Percentiles rank a stretch among this genome's conserved stretches.
These are phyloP conservation scores for Lichenostomus cassidix DNA, from an alignment of 2,113 vertebrate genomes.

Conservation along the genomic window DNA sequence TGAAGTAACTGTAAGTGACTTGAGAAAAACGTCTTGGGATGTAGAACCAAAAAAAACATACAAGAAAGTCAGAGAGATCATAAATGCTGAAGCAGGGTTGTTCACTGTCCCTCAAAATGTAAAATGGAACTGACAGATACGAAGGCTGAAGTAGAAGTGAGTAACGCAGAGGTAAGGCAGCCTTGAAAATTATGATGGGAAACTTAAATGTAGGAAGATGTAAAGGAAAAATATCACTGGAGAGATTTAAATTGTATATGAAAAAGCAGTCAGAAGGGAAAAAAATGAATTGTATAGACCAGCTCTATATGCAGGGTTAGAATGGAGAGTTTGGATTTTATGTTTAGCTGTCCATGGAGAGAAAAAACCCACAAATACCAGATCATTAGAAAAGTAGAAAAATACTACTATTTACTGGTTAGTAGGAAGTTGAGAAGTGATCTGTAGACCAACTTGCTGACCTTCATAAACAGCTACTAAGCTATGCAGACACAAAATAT, in stretches of 20 bases:
- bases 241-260: not conserved
- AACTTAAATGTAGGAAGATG: not conserved
- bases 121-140: not conserved
- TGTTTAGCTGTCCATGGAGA: not conserved
- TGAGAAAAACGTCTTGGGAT: not conserved
- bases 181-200: not conserved
- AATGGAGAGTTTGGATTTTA: not conserved
- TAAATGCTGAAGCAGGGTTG: not conserved
- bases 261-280: not conserved
- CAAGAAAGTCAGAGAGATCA: not conserved
- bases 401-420: not conserved
- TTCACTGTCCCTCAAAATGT: not conserved
- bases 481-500: not conserved
- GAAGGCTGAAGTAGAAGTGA: not conserved
- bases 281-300: not conserved
- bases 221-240: not conserved
- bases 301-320: accelerated
- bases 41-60: not conserved
- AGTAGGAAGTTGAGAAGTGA: not conserved
- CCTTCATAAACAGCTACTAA: not conserved
- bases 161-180: not conserved
- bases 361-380: not conserved
- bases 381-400: not conserved
- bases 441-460: not conserved
- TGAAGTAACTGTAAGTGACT: not conserved